Evolutionary conservation across 2,797 vertebrate species (phyloP).

Genomic region (Petrocephalus schoutedeni): DNA sequence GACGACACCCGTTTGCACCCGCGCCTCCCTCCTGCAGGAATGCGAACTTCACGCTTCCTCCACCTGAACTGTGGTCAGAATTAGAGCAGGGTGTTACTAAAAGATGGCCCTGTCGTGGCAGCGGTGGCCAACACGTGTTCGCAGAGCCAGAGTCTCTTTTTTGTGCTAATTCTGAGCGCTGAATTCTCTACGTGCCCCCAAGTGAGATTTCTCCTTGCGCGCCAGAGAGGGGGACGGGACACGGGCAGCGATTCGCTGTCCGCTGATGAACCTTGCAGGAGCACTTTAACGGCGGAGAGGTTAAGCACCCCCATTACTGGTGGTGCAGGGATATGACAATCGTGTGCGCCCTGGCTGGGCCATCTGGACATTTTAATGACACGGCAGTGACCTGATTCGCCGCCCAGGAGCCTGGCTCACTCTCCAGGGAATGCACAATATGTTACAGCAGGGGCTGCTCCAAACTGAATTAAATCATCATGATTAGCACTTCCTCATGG

Average conservation of each 20-base stretch:
- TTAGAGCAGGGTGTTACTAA: slow-evolving; percentile 4
- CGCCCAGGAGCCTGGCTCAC: neutral
- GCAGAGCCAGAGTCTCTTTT: neutral
- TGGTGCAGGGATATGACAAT: neutral
- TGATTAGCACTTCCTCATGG: neutral
- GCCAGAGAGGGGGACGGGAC: neutral
- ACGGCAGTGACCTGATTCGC: neutral
- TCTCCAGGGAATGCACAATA: neutral
- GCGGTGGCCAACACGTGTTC: neutral
- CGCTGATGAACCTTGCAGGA: neutral
- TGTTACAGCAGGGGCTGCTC: neutral
- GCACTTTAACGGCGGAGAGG: neutral
- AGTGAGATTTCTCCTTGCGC: slow-evolving; percentile 1
- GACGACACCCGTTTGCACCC: neutral
- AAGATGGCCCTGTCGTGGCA: neutral
- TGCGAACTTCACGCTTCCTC: neutral
- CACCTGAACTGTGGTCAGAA: neutral
- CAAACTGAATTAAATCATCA: neutral
- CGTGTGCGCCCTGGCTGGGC: neutral
- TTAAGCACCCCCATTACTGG: neutral
- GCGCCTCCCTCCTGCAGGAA: neutral
- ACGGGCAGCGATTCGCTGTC: neutral
- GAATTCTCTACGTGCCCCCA: neutral
- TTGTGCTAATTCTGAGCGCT: slow-evolving; percentile 2
- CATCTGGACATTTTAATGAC: slow-evolving; percentile 1